Conservation (phyloP, 2,888 invertebrate genomes). For the Hoplodrina blanda region DNA sequence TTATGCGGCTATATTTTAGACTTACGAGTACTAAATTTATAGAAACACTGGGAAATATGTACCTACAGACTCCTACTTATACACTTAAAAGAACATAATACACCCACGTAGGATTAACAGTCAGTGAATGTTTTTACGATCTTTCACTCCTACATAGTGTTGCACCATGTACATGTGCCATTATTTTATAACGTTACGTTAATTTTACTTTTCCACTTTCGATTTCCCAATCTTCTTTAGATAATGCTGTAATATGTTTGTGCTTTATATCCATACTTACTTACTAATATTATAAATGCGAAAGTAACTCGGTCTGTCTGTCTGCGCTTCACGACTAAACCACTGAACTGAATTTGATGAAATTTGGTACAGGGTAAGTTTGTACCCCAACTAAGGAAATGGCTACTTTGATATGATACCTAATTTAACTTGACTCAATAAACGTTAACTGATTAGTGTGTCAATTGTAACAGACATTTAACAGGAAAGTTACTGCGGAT, state of each 20-base stretch:
- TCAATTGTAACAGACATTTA: constrained; percentile 30
- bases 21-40: constrained; percentile 15
- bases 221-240: constrained; percentile 28
- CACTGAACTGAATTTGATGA: too few relatives aligned
- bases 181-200: constrained; percentile 3
- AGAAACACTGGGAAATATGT: constrained; percentile 7
- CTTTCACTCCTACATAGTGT: constrained; percentile 10
- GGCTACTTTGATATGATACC: too few relatives aligned
- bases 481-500: constrained; percentile 15
- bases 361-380: too few relatives aligned
- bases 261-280: too few relatives aligned
- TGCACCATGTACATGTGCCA: constrained; percentile 5
- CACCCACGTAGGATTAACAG: constrained; percentile 18
- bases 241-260: neutral
- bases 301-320: too few relatives aligned
- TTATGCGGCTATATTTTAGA: constrained; percentile 36
- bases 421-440: too few relatives aligned
- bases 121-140: constrained; percentile 22
- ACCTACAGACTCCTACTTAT: neutral
- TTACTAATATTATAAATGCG: too few relatives aligned
- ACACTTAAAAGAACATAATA: constrained; percentile 3
- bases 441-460: constrained; percentile 40
- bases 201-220: constrained; percentile 29
- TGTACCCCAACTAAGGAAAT: too few relatives aligned
- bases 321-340: too few relatives aligned